These are phyloP conservation scores for Clarias platycephalus DNA, from an alignment of 2,797 vertebrate genomes.

Conservation along the genomic window DNA sequence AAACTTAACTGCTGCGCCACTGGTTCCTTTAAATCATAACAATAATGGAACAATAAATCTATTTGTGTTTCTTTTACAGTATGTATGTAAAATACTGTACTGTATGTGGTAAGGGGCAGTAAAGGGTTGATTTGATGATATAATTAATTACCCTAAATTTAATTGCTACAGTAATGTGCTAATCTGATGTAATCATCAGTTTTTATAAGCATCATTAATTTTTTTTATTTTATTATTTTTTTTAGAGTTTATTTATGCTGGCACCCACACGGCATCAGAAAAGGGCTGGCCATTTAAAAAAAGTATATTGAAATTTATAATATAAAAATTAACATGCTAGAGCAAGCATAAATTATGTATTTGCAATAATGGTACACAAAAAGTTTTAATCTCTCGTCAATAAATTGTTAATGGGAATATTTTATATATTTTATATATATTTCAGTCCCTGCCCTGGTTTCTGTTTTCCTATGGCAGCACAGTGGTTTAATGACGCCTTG, in stretches of 20 bases:
- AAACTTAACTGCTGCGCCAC: no score
- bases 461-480: background rate
- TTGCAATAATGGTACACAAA: background rate
- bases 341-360: background rate
- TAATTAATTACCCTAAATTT: background rate
- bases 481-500: no score
- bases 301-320: no score
- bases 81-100: background rate
- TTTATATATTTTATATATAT: no score
- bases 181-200: no score
- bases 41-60: no score
- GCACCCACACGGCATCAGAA: background rate
- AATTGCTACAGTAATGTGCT: no score
- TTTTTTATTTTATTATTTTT: no score
- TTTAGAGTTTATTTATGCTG: background rate
- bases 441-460: background rate
- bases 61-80: background rate
- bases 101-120: background rate
- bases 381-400: background rate
- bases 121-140: background rate
- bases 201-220: background rate
- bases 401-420: background rate
- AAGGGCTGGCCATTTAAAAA: no score
- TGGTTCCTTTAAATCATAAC: no score
- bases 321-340: background rate